phyloP scores from a whole-genome alignment of 2,113 vertebrate genomes.

The Anoura caudifer region DNA sequence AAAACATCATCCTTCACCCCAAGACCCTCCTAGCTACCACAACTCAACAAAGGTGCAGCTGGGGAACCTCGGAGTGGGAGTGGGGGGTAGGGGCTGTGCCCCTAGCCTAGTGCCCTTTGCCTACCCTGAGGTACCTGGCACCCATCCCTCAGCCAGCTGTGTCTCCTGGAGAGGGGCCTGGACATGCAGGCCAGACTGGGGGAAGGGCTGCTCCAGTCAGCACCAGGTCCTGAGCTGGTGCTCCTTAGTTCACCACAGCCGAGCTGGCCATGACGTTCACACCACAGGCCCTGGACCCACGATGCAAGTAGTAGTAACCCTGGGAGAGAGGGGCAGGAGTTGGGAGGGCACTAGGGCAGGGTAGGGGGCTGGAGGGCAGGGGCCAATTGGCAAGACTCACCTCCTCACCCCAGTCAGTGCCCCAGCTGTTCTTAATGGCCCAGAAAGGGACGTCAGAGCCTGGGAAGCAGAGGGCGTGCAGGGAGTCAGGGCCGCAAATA shows the following conservation, averaged over 20 bases:
- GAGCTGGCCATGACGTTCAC: constrained; percentile 92
- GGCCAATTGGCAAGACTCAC: constrained; percentile 70
- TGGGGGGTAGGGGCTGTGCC: not conserved
- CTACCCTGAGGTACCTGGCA: constrained; percentile 26
- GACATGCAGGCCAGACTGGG: not conserved
- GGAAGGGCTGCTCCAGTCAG: not conserved
- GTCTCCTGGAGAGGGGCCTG: not conserved
- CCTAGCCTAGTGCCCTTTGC: not conserved
- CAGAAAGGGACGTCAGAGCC: constrained; percentile 88
- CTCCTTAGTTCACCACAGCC: constrained; percentile 83
- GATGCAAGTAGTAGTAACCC: constrained; percentile 93
- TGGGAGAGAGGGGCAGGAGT: constrained; percentile 38
- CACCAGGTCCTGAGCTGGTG: not conserved
- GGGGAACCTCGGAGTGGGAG: not conserved
- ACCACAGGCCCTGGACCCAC: constrained; percentile 87
- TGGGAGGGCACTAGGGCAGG: not conserved
- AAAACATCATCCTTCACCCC: not conserved
- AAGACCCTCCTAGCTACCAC: not conserved
- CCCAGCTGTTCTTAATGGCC: constrained; percentile 97
- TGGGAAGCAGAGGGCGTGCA: constrained; percentile 44
- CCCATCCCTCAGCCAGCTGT: not conserved
- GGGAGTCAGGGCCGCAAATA: not conserved
- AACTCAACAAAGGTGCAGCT: not conserved
- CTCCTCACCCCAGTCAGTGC: constrained; percentile 90
- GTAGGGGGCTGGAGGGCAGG: too few relatives aligned